These are phyloP conservation scores for Gyrodactylus bullatarudis DNA, from an alignment of 1,140 invertebrate genomes.

Conservation along the genomic window DNA sequence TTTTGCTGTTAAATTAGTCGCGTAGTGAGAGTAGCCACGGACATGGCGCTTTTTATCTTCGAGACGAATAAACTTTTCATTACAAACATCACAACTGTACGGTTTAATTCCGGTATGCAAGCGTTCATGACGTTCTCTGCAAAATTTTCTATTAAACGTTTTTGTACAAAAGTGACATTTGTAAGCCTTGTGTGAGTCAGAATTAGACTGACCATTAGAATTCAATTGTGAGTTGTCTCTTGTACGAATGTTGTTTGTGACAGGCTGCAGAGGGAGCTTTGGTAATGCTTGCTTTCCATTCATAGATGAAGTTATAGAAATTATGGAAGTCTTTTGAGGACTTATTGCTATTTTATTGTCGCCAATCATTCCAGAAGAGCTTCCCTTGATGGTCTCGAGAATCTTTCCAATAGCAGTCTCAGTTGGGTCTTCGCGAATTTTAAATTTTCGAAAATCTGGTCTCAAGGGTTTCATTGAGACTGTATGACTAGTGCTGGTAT, in stretches of 20 bases:
- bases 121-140: conserved; percentile 14
- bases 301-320: too few species aligned
- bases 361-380: background rate
- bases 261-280: background rate
- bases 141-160: conserved; percentile 15
- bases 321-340: too few species aligned
- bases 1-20: too few species aligned
- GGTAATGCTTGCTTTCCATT: too few species aligned
- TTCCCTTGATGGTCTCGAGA: background rate
- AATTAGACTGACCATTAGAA: background rate
- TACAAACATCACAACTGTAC: conserved; percentile 14
- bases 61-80: conserved; percentile 6
- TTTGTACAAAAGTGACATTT: conserved; percentile 14
- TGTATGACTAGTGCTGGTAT: background rate
- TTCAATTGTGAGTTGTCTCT: background rate
- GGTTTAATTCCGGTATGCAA: conserved; percentile 16
- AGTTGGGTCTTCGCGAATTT: background rate
- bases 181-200: background rate
- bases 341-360: too few species aligned
- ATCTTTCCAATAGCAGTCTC: too few species aligned
- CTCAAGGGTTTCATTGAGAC: background rate
- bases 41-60: conserved; percentile 7
- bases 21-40: background rate
- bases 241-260: background rate
- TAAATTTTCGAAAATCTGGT: background rate